A percentile compares a stretch with the other conserved stretches of the same genome.
These are phyloP conservation scores for Mythimna lalbum DNA, from an alignment of 2,888 invertebrate species.

Conservation along the genomic window DNA sequence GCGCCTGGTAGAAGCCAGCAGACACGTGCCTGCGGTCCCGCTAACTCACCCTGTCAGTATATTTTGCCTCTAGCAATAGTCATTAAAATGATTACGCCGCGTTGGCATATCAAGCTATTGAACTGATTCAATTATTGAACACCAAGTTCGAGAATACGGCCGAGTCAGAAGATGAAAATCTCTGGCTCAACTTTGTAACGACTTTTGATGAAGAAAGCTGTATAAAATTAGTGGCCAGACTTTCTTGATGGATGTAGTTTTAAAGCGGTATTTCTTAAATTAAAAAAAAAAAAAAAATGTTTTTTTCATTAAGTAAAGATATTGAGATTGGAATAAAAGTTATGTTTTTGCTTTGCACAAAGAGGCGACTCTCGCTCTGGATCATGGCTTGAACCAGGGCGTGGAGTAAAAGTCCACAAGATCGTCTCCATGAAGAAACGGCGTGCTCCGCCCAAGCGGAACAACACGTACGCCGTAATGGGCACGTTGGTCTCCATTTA, in stretches of 20 bases:
- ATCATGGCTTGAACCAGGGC: no score
- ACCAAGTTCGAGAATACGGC: constrained; percentile 22
- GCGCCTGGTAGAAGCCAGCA: no score
- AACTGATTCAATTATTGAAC: constrained; percentile 55
- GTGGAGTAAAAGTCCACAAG: no score
- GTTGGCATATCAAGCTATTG: constrained; percentile 41
- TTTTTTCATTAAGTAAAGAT: constrained; percentile 1
- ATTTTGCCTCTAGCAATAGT: constrained; percentile 35
- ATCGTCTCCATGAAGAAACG: no score
- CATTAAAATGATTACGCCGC: constrained; percentile 58
- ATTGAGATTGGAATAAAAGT: background rate
- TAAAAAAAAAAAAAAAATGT: no score
- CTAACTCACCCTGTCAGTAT: background rate
- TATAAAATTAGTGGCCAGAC: constrained; percentile 11
- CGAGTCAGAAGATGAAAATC: constrained; percentile 26
- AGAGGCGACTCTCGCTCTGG: no score
- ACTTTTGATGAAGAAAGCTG: constrained; percentile 17
- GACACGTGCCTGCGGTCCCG: background rate
- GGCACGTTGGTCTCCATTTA: no score
- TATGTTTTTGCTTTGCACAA: background rate
- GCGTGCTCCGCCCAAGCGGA: no score
- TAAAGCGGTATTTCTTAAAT: constrained; percentile 8
- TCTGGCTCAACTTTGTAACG: constrained; percentile 14
- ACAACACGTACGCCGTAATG: no score
- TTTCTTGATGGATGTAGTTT: constrained; percentile 14